Conservation (phyloP, 2,113 vertebrate species). For the Colaptes auratus region DNA sequence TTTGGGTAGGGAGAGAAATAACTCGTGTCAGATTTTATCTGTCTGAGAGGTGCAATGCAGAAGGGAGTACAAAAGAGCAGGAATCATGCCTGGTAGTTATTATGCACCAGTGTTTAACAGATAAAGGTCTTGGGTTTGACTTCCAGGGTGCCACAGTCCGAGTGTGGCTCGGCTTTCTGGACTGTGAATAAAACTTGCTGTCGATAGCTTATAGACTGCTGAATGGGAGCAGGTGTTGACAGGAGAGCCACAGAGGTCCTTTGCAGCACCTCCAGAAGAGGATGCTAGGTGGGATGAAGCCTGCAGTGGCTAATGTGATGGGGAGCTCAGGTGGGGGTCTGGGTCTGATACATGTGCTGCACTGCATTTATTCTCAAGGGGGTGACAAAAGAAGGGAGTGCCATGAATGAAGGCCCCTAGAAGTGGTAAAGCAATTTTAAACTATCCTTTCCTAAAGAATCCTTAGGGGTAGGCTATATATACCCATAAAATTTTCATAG, state of each 20-base stretch:
- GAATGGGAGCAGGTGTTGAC: background rate
- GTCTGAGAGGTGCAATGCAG: background rate
- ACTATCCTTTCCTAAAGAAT: background rate
- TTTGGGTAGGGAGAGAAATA: background rate
- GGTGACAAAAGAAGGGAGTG: background rate
- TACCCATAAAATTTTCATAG: background rate
- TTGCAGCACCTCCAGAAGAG: background rate
- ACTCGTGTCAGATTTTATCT: background rate
- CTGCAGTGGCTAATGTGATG: background rate
- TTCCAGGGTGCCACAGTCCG: background rate
- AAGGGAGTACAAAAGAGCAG: background rate
- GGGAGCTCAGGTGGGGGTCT: background rate
- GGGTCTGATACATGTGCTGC: background rate
- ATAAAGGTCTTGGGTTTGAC: background rate
- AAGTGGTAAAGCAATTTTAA: background rate
- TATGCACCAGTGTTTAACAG: background rate
- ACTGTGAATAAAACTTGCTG: background rate
- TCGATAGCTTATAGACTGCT: background rate
- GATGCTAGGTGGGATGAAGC: background rate
- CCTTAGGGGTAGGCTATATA: background rate
- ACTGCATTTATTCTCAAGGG: background rate
- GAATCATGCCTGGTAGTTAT: background rate
- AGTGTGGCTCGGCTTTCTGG: background rate
- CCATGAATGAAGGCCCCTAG: background rate
- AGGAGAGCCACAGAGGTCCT: background rate